Base-by-base conservation (phyloP, 2,797 vertebrate genomes). In the Neosalanx taihuensis region DNA sequence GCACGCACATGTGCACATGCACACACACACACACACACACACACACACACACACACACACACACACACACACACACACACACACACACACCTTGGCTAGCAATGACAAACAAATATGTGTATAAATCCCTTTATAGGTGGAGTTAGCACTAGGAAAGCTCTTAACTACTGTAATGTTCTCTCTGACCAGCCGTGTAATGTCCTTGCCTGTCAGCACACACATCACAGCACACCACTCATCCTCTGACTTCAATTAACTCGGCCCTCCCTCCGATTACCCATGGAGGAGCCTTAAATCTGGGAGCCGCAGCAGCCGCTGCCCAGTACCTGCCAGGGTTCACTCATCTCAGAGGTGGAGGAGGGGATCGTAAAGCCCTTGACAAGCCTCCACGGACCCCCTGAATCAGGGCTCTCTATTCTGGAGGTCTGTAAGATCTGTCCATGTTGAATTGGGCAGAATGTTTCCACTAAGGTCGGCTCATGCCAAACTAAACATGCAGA, bases 191-290 rank as follows among this genome's bases (percentile, higher is more conserved):
- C 83, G 62, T 86, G 85, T 90, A 90, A 89, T 92, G 91, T 88
- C 88, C 74, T 73, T 31, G 74, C 83, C 79, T 91, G 88, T 91
- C 89, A 90, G 76, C 89, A 84, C 86, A 83, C 84, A 85, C 86
- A 86, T 90, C 88, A 80, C 80, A 86, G 82, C 82, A 89, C 87
- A 85, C 88, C 83, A 79, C 86, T 85, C 88, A 87, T 88, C 86
- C 82, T 81, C 89, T 91, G 91, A 84, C 83, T 90, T 89, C 86
- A 89, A 88, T 91, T 90, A 91, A 80, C 70, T 15, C 15, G 7
- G 13, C 57, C 61, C 53, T 70, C 77, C 67, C 57, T 70, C 64
- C 33, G 63, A 31, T 64, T 72, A 88, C 82, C 86, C 86, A 73
- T 88, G 33, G 76, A 75, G 82, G 77, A 83, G 75, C 74, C 72